These are phyloP conservation scores for Chelonoidis abingdonii DNA, from an alignment of 2,113 vertebrate species.

Conservation along the genomic window DNA sequence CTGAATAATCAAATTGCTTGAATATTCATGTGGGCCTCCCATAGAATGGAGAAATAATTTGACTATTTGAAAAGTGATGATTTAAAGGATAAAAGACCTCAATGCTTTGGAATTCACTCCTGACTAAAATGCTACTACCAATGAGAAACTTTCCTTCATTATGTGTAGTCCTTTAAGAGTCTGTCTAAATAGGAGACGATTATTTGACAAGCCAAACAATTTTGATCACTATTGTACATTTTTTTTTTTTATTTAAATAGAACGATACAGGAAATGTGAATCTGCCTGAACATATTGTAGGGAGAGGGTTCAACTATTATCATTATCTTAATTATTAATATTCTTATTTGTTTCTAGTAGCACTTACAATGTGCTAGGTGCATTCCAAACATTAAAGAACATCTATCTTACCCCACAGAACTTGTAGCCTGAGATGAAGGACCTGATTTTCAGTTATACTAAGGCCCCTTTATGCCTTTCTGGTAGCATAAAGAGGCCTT, in stretches of 20 bases:
- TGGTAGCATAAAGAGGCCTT: not conserved
- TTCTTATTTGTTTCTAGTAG: not conserved
- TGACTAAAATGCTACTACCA: not conserved
- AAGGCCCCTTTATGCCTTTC: not conserved
- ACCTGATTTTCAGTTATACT: not conserved
- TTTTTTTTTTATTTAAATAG: not conserved
- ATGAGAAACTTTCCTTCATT: not conserved
- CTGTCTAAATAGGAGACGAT: not conserved
- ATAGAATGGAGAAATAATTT: not conserved
- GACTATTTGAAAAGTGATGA: not conserved
- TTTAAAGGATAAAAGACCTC: slow-evolving; percentile 4
- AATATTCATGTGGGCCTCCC: not conserved
- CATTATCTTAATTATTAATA: not conserved
- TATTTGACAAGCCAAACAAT: not conserved
- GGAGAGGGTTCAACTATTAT: not conserved
- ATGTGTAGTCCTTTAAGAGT: not conserved
- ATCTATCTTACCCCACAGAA: not conserved
- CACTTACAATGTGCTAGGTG: not conserved
- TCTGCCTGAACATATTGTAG: not conserved
- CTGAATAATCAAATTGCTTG: not conserved
- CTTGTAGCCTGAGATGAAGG: not conserved
- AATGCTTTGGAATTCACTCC: not conserved
- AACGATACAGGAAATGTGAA: not conserved
- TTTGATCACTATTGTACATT: accelerated
- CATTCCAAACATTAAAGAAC: not conserved